Percentiles rank a stretch among this genome's conserved stretches.
These are phyloP conservation scores for Siniperca chuatsi DNA, from an alignment of 2,113 vertebrate species.

Conservation along the genomic window DNA sequence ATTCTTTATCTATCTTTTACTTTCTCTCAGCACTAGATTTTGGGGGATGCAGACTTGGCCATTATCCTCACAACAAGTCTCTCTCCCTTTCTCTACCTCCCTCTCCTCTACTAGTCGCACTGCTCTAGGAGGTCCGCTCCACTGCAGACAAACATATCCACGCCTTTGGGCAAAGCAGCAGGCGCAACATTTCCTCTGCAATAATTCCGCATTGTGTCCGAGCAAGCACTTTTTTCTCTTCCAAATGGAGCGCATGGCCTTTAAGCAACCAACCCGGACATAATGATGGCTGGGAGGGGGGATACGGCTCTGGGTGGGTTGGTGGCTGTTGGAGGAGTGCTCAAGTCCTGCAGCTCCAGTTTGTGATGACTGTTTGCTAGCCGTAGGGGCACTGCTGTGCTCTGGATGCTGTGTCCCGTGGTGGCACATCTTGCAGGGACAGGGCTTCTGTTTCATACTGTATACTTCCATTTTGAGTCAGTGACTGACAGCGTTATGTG, in stretches of 20 bases:
- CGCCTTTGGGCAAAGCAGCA: conserved; percentile 61
- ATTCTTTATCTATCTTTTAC: neutral
- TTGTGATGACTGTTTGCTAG: conserved; percentile 60
- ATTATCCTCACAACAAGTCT: neutral
- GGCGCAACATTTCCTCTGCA: conserved; percentile 55
- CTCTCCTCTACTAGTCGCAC: conserved; percentile 6
- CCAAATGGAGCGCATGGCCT: conserved; percentile 58
- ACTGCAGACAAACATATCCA: conserved; percentile 56
- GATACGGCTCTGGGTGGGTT: neutral
- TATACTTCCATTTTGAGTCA: conserved; percentile 59
- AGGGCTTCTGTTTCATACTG: conserved; percentile 46
- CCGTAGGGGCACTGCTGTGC: conserved; percentile 54
- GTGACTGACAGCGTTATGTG: conserved; percentile 65
- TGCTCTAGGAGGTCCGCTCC: conserved; percentile 45
- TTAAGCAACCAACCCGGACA: conserved; percentile 53
- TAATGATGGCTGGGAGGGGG: conserved; percentile 37
- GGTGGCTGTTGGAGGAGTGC: conserved; percentile 36
- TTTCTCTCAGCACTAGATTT: neutral
- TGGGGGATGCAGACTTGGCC: neutral
- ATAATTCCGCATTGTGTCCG: conserved; percentile 55
- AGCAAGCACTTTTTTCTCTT: conserved; percentile 57
- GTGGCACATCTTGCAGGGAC: conserved; percentile 43
- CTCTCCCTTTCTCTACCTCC: neutral
- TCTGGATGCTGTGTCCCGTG: conserved; percentile 51
- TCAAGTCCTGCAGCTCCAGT: conserved; percentile 40